phyloP scores from a whole-genome alignment of 2,113 vertebrate genomes.

The Rattus norvegicus region DNA sequence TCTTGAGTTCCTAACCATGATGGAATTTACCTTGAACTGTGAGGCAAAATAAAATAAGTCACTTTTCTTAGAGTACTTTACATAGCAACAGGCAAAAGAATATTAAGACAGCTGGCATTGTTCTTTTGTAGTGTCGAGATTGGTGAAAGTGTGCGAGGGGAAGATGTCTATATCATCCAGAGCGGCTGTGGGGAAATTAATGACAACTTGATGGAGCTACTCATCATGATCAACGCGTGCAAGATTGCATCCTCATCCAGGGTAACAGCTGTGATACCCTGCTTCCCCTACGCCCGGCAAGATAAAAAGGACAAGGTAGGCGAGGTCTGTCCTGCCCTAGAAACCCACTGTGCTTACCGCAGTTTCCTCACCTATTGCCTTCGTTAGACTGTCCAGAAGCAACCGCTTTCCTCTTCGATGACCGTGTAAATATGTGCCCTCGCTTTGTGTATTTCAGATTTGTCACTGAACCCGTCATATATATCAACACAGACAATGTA shows the following conservation, averaged over 20 bases:
- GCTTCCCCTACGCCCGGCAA: conserved; percentile 90
- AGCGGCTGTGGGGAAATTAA: conserved; percentile 92
- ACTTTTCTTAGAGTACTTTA: neutral
- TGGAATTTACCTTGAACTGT: neutral
- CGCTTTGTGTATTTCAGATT: neutral
- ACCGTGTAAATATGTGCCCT: neutral
- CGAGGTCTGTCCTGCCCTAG: neutral
- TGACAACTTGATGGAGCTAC: conserved; percentile 91
- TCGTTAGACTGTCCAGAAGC: neutral
- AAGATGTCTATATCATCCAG: conserved; percentile 92
- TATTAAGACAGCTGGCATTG: neutral
- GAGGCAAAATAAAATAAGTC: neutral
- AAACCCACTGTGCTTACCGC: neutral
- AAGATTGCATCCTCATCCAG: conserved; percentile 91
- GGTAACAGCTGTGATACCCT: conserved; percentile 91
- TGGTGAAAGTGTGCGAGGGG: conserved; percentile 90
- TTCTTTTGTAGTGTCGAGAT: conserved; percentile 88
- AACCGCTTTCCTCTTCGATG: neutral
- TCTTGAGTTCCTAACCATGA: neutral
- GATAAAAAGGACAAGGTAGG: conserved; percentile 93
- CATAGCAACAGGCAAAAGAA: neutral
- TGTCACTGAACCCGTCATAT: neutral
- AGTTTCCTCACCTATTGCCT: neutral
- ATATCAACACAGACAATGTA: neutral
- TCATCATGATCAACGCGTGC: conserved; percentile 93